A percentile compares a stretch with the other conserved stretches of the same genome.
These are phyloP conservation scores for Pentamera pediparva DNA, from an alignment of 53 echinoderm and acorn worm genomes.

Conservation along the genomic window DNA sequence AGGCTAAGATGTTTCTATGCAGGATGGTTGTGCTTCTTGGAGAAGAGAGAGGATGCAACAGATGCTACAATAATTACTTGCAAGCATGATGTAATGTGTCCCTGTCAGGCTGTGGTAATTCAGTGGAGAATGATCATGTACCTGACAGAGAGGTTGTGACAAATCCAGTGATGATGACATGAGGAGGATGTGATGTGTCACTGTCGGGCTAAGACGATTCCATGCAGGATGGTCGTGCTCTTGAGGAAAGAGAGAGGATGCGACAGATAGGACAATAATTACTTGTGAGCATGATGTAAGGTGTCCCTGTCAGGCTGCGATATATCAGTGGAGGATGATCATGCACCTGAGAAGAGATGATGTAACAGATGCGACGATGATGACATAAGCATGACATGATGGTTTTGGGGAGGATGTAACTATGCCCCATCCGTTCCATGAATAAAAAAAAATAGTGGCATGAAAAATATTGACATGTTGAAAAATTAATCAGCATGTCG, in stretches of 20 bases:
- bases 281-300: conserved; percentile 46
- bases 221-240: background rate
- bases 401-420: too few species aligned
- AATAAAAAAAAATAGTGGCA: too few species aligned
- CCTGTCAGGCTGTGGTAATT: background rate
- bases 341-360: background rate
- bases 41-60: too few species aligned
- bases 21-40: too few species aligned
- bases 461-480: too few species aligned
- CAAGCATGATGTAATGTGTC: conserved; percentile 35
- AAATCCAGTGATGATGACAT: background rate
- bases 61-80: too few species aligned
- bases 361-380: background rate
- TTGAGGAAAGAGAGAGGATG: too few species aligned
- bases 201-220: background rate
- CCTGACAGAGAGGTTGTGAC: background rate
- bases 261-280: too few species aligned
- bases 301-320: background rate
- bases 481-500: too few species aligned
- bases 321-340: too few species aligned
- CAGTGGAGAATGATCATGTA: too few species aligned
- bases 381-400: background rate
- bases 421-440: too few species aligned
- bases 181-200: background rate
- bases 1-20: background rate